Conservation (phyloP, 2,113 vertebrate genomes). For the Campylomormyrus tamandua region DNA sequence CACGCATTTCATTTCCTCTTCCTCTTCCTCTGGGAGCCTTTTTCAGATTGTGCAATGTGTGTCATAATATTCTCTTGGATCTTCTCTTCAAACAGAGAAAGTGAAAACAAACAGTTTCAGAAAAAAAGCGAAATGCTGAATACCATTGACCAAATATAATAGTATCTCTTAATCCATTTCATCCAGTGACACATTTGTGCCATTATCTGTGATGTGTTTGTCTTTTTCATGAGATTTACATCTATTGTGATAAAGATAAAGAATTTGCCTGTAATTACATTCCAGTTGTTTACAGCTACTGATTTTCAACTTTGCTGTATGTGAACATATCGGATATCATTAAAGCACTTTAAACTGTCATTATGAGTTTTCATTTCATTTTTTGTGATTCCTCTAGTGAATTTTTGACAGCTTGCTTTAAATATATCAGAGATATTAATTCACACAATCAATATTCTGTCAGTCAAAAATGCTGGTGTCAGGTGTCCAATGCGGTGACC, state of each 20-base stretch:
- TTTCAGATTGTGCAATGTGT: neutral
- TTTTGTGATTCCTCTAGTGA: neutral
- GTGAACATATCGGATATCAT: slow-evolving; percentile 20
- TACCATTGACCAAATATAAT: neutral
- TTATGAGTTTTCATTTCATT: neutral
- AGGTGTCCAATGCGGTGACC: neutral
- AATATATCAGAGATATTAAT: neutral
- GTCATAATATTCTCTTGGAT: neutral
- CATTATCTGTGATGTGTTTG: slow-evolving; percentile 11
- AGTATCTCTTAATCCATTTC: neutral
- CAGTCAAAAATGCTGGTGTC: neutral
- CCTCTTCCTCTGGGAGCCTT: neutral
- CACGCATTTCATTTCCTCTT: neutral
- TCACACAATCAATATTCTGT: neutral
- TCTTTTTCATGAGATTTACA: neutral
- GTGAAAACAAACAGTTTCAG: neutral
- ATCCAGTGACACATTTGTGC: neutral
- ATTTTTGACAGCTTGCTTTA: neutral
- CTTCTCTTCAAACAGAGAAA: neutral
- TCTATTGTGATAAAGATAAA: slow-evolving; percentile 1
- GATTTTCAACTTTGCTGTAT: slow-evolving; percentile 21
- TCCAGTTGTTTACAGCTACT: slow-evolving; percentile 8
- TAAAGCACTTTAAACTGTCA: slow-evolving; percentile 23
- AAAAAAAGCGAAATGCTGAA: neutral
- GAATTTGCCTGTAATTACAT: slow-evolving; percentile 12